Conservation (phyloP, 1,140 invertebrate species). For the Drosophila willistoni region DNA sequence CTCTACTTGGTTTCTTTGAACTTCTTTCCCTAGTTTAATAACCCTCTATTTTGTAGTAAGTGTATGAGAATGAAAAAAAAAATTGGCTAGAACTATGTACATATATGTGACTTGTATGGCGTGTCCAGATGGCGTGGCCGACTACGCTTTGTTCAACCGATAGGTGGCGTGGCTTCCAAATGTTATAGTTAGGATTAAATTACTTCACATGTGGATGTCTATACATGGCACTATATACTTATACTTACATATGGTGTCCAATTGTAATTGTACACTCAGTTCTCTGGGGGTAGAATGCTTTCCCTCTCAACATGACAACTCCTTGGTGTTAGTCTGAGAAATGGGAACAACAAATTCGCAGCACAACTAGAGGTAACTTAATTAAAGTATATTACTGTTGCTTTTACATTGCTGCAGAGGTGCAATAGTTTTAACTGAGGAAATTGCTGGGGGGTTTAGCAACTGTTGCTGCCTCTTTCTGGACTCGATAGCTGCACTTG, state of each 20-base stretch:
- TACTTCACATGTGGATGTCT: constrained; percentile 3
- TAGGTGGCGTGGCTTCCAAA: constrained; percentile 57
- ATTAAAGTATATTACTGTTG: too few species aligned
- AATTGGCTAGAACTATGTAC: not conserved
- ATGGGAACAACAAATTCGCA: too few species aligned
- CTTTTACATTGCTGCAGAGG: too few species aligned
- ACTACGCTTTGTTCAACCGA: constrained; percentile 48
- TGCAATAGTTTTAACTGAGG: too few species aligned
- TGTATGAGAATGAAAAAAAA: too few species aligned
- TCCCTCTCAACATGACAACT: not conserved
- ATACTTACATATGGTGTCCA: not conserved
- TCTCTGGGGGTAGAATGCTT: not conserved
- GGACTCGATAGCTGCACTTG: too few species aligned
- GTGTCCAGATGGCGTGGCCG: constrained; percentile 64
- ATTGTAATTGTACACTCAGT: not conserved
- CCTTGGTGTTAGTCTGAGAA: too few species aligned
- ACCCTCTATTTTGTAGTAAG: too few species aligned
- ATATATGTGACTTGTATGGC: constrained; percentile 23
- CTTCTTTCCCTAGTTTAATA: too few species aligned
- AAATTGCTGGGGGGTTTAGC: too few species aligned
- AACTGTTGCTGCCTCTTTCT: too few species aligned
- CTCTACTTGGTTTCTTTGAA: not conserved
- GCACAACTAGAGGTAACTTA: too few species aligned
- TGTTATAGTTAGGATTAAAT: constrained; percentile 16
- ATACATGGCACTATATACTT: not conserved